phyloP scores from a whole-genome alignment of 2,888 invertebrate species.

The Drosophila lacicola region DNA sequence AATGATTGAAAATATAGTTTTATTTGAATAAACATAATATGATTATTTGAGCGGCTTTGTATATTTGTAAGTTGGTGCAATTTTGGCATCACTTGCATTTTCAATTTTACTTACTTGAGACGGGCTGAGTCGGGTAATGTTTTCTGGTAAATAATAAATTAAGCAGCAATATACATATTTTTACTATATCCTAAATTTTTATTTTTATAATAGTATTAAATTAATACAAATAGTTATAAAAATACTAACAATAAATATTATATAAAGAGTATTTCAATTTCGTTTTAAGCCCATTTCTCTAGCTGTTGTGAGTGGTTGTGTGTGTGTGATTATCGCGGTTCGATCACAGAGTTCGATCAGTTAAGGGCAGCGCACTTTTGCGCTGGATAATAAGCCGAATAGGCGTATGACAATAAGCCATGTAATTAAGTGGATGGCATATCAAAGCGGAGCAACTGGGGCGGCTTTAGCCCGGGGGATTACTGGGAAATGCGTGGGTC shows the following conservation, averaged over 20 bases:
- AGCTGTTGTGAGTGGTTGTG: slow-evolving; percentile 2
- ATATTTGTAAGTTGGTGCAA: too few species aligned
- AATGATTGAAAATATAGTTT: too few species aligned
- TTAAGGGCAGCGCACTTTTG: slow-evolving; percentile 74
- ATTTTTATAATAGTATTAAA: too few species aligned
- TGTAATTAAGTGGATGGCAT: slow-evolving; percentile 76
- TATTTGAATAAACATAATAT: too few species aligned
- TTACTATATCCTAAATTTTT: too few species aligned
- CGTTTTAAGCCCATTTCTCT: slow-evolving; percentile 1
- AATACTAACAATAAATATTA: not conserved
- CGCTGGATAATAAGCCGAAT: slow-evolving; percentile 77
- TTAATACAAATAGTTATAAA: not conserved
- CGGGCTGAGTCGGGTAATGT: too few species aligned
- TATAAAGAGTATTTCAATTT: slow-evolving; percentile 31
- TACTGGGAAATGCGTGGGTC: slow-evolving; percentile 72
- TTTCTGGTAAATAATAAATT: too few species aligned
- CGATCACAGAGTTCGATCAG: slow-evolving; percentile 78
- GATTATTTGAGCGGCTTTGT: too few species aligned
- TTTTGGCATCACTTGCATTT: too few species aligned
- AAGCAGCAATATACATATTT: too few species aligned
- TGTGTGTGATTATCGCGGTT: slow-evolving; percentile 61
- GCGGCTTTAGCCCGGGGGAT: slow-evolving; percentile 54
- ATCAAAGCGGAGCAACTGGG: slow-evolving; percentile 60
- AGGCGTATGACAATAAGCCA: slow-evolving; percentile 79
- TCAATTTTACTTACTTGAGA: too few species aligned